Evolutionary conservation across 2,888 invertebrate genomes (phyloP).

Genomic region (Pristionchus japonicus): DNA sequence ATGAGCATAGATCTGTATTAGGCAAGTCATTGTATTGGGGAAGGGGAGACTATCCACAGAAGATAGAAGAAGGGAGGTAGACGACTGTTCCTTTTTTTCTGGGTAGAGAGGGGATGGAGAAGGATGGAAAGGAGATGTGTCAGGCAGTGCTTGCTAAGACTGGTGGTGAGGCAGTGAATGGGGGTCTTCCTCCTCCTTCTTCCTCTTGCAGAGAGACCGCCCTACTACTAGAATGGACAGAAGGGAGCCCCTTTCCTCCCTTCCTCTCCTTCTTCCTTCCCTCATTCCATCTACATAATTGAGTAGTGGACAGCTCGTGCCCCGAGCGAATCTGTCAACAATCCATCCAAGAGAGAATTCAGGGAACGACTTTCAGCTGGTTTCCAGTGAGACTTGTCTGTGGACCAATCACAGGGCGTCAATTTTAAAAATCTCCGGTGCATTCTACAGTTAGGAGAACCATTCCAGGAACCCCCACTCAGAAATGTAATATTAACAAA

Average conservation of each 20-base stretch:
- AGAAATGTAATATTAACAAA: neutral
- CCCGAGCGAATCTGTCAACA: neutral
- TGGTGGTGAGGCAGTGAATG: neutral
- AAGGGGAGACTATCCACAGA: neutral
- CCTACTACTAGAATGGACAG: constrained; percentile 1
- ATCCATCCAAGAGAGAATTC: neutral
- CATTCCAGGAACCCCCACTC: neutral
- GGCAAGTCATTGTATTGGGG: neutral
- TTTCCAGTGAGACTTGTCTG: neutral
- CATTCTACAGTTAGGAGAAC: too few species aligned
- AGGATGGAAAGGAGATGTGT: neutral
- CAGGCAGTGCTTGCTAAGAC: constrained; percentile 24
- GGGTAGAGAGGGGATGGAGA: too few species aligned
- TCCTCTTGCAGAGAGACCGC: constrained; percentile 3
- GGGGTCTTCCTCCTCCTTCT: constrained; percentile 26
- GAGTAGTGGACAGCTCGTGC: neutral
- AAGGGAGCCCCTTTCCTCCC: constrained; percentile 10
- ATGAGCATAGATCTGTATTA: constrained; percentile 64
- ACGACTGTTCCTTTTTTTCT: neutral
- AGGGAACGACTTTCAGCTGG: neutral
- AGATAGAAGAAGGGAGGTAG: neutral
- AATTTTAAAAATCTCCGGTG: neutral
- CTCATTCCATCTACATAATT: constrained; percentile 19
- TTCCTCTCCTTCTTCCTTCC: neutral
- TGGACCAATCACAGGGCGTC: neutral